Conservation (phyloP, 2,888 invertebrate genomes). For the Cerastoderma edule region DNA sequence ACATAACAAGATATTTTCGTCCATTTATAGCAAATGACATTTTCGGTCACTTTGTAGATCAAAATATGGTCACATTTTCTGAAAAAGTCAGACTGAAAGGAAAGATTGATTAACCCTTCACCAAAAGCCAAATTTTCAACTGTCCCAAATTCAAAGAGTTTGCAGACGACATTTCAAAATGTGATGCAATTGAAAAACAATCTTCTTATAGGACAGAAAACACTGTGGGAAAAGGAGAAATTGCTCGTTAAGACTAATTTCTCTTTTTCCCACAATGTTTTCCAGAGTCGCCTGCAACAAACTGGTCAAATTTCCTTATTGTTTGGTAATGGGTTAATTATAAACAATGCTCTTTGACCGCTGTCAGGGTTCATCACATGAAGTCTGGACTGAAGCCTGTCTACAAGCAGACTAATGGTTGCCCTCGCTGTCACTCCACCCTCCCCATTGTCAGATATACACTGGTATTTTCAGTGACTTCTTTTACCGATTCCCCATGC, state of each 20-base stretch:
- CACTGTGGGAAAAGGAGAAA: slow-evolving; percentile 11
- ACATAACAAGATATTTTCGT: too few relatives aligned
- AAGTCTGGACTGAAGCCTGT: background rate
- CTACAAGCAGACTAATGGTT: too few relatives aligned
- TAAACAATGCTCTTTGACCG: too few relatives aligned
- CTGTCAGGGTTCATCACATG: too few relatives aligned
- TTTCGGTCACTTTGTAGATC: background rate
- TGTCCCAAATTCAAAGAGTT: background rate
- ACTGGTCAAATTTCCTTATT: background rate
- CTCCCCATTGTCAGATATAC: too few relatives aligned
- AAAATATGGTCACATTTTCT: background rate
- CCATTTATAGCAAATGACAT: too few relatives aligned
- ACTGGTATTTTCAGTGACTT: too few relatives aligned
- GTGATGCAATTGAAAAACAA: background rate
- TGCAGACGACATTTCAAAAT: background rate
- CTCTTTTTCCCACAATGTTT: slow-evolving; percentile 7
- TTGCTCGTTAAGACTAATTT: background rate
- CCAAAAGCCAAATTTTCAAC: background rate
- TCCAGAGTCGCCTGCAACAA: background rate
- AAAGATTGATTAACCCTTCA: background rate
- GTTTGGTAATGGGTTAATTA: too few relatives aligned
- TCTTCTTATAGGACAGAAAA: background rate
- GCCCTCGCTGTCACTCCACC: too few relatives aligned
- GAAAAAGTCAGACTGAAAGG: background rate
- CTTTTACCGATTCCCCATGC: too few relatives aligned